Evolutionary conservation across 2,888 invertebrate species (phyloP), one percentile per base, ranked within the genome.

Genomic region (Drosophila paramelanica): DNA sequence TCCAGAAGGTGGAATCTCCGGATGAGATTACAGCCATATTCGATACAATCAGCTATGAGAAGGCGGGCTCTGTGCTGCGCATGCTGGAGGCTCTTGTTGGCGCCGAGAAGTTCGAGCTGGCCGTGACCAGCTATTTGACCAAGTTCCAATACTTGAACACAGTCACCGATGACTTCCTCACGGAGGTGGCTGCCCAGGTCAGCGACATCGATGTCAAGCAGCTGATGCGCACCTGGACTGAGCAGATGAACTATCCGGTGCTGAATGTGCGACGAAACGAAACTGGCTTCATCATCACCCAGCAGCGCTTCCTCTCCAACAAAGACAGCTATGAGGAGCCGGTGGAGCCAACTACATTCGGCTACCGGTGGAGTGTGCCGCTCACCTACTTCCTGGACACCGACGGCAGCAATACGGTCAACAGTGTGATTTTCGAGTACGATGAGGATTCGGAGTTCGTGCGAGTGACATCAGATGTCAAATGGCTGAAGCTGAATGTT

Each of bases 21-120:
- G 96, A 97, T 91, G 95, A 98, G 93, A 98, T 98, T 62, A 96
- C 96, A 0, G 96, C 97, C 72, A 95, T 98, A 56, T 98, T 98
- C 90, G 98, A 98, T 91, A 92, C 94, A 0, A 98, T 98, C 67
- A 96, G 97, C 0, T 98, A 98, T 89, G 95, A 94, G 79, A 98
- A 98, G 96, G 97, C 97, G 8, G 95, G 97, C 0, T 95, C 97
- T 0, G 93, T 98, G 2, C 93, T 98, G 51, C 93, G 97, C 46
- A 98, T 98, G 98, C 91, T 98, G 84, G 97, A 98, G 91, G 93
- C 95, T 33, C 96, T 97, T 68, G 94, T 97, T 46, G 91, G 89
- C 0, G 92, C 94, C 39, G 94, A 95, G 4, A 93, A 93, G n/a
- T 98, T 98, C 91, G 94, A 95, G 64, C 91, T 92, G 25, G 96